Evolutionary conservation across 1,140 invertebrate species (phyloP).

Genomic region (Cyphomyrmex costatus): DNA sequence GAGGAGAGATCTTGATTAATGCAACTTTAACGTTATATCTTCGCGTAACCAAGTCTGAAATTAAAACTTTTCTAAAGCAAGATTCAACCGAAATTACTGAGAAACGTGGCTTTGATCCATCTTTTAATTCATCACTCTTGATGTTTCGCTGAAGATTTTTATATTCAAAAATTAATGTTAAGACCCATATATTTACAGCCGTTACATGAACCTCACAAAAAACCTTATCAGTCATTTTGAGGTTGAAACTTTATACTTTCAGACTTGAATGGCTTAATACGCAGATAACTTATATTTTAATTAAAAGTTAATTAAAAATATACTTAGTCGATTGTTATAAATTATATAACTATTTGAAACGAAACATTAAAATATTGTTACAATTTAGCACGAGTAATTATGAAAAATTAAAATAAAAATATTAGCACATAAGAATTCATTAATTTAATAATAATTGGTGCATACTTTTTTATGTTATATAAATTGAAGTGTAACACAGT

Average conservation of each 20-base stretch:
- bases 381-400: too few species aligned
- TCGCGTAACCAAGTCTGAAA: neutral
- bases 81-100: neutral
- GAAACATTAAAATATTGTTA: neutral
- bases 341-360: neutral
- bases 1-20: neutral
- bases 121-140: neutral
- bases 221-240: neutral
- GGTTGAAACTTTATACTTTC: neutral
- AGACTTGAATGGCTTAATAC: neutral
- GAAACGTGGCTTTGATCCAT: neutral
- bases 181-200: neutral
- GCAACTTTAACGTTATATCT: neutral
- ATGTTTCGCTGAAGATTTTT: neutral
- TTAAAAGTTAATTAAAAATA: neutral
- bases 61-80: constrained; percentile 12
- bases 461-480: neutral
- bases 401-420: constrained; percentile 9
- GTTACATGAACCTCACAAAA: neutral
- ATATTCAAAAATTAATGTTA: constrained; percentile 3
- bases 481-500: neutral
- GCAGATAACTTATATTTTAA: neutral
- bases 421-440: neutral
- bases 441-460: neutral
- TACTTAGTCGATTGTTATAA: neutral